Conservation (phyloP, 2,113 vertebrate species). For the Murina feae region DNA sequence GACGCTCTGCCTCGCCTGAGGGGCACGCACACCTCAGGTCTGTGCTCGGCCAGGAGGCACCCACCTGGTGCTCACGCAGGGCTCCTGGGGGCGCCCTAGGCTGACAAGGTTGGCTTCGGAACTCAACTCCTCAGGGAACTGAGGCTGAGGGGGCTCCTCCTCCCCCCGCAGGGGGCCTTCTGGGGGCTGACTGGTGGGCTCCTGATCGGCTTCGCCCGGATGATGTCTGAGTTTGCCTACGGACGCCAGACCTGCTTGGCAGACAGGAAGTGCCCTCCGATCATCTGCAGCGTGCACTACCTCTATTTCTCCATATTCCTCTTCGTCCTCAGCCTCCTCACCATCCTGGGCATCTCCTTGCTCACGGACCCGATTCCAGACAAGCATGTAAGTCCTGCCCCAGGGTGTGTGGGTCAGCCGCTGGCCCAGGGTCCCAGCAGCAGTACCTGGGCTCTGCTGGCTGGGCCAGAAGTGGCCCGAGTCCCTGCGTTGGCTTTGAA, state of each 20-base stretch:
- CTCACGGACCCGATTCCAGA: slow-evolving; percentile 91
- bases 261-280: slow-evolving; percentile 82
- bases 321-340: slow-evolving; percentile 77
- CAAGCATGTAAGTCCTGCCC: slow-evolving; percentile 82
- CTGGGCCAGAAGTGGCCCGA: background rate
- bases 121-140: background rate
- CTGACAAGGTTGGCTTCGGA: background rate
- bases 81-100: background rate
- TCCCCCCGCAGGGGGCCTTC: slow-evolving; percentile 89
- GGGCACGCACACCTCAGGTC: background rate
- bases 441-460: background rate
- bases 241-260: slow-evolving; percentile 83
- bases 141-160: background rate
- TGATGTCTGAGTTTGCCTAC: slow-evolving; percentile 86
- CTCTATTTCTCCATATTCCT: slow-evolving; percentile 90
- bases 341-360: slow-evolving; percentile 86
- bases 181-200: slow-evolving; percentile 87
- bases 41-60: background rate
- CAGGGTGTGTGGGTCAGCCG: rapidly evolving
- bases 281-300: slow-evolving; percentile 91
- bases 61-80: background rate
- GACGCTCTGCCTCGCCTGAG: background rate
- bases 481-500: background rate
- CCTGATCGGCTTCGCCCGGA: slow-evolving; percentile 79
- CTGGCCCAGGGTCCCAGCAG: rapidly evolving